A percentile compares a stretch with the other conserved stretches of the same genome.
Conservation (phyloP, 2,888 invertebrate species). For the Drosophila paracracens region DNA sequence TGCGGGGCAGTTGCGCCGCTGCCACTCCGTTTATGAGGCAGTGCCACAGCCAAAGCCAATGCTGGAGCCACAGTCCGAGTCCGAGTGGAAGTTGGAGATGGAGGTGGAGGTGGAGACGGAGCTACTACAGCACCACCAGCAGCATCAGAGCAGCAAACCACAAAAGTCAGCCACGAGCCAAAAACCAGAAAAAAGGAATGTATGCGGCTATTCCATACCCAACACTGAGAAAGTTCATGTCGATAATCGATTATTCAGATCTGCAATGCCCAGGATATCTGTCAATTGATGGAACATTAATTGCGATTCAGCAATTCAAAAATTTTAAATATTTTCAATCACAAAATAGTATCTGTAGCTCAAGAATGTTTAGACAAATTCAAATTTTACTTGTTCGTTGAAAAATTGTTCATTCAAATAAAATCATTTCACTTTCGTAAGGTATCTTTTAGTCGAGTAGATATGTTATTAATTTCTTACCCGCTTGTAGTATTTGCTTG, state of each 20-base stretch:
- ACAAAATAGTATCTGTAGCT: neutral
- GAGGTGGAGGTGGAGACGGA: constrained; percentile 31
- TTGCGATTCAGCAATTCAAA: neutral
- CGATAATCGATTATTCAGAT: neutral
- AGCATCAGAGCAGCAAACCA: constrained; percentile 31
- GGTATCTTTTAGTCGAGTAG: constrained; percentile 19
- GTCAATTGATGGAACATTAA: neutral
- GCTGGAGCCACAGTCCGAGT: constrained; percentile 21
- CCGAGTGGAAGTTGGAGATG: constrained; percentile 37
- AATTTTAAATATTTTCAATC: neutral
- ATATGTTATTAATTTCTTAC: neutral
- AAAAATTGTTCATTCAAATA: neutral
- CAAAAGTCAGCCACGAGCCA: constrained; percentile 52
- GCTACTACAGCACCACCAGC: constrained; percentile 31
- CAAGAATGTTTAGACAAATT: neutral
- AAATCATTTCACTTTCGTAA: neutral
- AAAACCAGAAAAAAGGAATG: constrained; percentile 50
- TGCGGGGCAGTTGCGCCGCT: constrained; percentile 62
- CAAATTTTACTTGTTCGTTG: neutral
- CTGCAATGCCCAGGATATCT: neutral
- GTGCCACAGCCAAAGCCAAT: constrained; percentile 19
- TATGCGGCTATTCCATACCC: constrained; percentile 53
- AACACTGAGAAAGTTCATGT: neutral
- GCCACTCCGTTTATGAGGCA: constrained; percentile 72
- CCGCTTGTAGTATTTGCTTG: constrained; percentile 56